Conservation (phyloP, 2,113 vertebrate genomes). For the Pachycephala philippinensis region DNA sequence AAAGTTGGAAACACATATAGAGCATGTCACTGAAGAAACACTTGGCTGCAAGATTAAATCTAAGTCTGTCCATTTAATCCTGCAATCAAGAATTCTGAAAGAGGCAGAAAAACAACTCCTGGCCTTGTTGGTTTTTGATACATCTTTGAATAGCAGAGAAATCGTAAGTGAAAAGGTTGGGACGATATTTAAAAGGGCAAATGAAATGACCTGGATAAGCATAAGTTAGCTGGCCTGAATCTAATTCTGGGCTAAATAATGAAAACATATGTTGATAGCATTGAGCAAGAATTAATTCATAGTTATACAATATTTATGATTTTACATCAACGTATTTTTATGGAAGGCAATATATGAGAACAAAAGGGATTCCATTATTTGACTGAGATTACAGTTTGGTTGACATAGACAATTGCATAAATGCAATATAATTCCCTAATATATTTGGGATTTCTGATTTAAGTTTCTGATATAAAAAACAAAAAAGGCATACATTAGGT, state of each 20-base stretch:
- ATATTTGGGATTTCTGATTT: not conserved
- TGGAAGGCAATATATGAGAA: not conserved
- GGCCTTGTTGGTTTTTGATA: not conserved
- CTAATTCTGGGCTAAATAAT: not conserved
- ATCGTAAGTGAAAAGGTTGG: not conserved
- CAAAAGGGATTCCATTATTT: not conserved
- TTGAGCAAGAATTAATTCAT: not conserved
- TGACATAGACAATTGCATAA: not conserved
- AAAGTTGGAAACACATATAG: not conserved
- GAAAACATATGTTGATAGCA: not conserved
- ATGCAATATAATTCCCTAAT: not conserved
- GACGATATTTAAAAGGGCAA: not conserved
- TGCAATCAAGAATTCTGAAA: not conserved
- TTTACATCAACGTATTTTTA: not conserved
- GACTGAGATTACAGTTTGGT: not conserved
- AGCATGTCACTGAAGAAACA: not conserved
- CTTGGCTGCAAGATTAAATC: not conserved
- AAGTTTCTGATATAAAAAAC: not conserved
- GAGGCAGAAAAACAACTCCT: not conserved
- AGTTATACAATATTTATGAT: not conserved
- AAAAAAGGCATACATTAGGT: accelerated
- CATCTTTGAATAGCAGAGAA: not conserved
- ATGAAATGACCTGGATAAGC: not conserved
- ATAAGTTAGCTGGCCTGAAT: not conserved
- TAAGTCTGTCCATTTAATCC: not conserved